These are phyloP conservation scores for Avahi laniger DNA, from an alignment of 2,797 vertebrate genomes.

Conservation along the genomic window DNA sequence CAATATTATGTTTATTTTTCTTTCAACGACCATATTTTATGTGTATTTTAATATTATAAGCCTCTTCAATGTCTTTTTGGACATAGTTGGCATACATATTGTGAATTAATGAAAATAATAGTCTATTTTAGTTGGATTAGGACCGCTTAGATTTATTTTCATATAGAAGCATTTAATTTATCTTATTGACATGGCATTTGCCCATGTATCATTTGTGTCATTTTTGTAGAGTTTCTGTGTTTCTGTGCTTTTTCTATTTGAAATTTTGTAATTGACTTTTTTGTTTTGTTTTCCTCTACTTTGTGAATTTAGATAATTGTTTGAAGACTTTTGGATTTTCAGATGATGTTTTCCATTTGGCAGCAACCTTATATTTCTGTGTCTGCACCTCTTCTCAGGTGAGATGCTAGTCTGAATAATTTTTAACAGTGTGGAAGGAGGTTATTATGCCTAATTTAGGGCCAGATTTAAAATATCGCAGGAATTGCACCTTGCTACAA, in stretches of 20 bases:
- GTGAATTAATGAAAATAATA: not conserved
- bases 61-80: constrained; percentile 14
- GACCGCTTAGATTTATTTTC: constrained; percentile 23
- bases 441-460: not conserved
- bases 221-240: not conserved
- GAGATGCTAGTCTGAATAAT: constrained; percentile 42
- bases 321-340: constrained; percentile 79
- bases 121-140: not conserved
- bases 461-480: not conserved
- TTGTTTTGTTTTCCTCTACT: not conserved
- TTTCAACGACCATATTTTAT: not conserved
- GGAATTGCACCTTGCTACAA: not conserved
- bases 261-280: not conserved
- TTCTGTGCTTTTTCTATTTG: constrained; percentile 35
- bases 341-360: constrained; percentile 86
- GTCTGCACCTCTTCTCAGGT: constrained; percentile 87
- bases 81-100: not conserved
- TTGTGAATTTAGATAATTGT: constrained; percentile 79
- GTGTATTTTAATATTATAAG: not conserved
- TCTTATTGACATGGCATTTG: not conserved
- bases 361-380: constrained; percentile 86
- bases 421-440: not conserved
- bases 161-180: not conserved
- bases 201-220: not conserved
- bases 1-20: constrained; percentile 19